Percentiles rank a stretch among this genome's conserved stretches.
These are phyloP conservation scores for Zaprionus bogoriensis DNA, from an alignment of 2,888 invertebrate species.

Conservation along the genomic window DNA sequence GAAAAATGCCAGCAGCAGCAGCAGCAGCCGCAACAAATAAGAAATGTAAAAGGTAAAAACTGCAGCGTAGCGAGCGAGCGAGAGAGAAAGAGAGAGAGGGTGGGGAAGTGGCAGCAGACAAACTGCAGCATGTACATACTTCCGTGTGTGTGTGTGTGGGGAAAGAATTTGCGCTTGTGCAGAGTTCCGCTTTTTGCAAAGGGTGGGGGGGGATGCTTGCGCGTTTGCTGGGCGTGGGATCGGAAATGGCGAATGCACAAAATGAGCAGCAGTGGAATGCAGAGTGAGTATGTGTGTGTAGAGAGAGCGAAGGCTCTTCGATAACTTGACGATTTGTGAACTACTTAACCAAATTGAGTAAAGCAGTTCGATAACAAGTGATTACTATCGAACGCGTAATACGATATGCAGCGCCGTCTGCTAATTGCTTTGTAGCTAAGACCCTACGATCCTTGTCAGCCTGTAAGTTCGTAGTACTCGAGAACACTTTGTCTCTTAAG, in stretches of 20 bases:
- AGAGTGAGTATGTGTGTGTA: not conserved
- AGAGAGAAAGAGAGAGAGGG: conserved; percentile 5
- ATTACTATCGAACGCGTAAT: not conserved
- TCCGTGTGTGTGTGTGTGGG: conserved; percentile 32
- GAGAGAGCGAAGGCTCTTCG: conserved; percentile 2
- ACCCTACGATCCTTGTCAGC: conserved; percentile 18
- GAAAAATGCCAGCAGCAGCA: conserved; percentile 65
- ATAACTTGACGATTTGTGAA: conserved; percentile 13
- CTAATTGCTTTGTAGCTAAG: conserved; percentile 18
- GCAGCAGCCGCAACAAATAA: conserved; percentile 42
- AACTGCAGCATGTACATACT: conserved; percentile 11
- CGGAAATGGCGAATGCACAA: conserved; percentile 54
- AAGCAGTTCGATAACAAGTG: not conserved
- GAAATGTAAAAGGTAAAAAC: conserved; percentile 44
- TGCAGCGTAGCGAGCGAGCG: conserved; percentile 22
- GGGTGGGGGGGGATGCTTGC: not conserved
- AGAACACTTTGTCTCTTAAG: conserved; percentile 28
- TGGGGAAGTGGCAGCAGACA: not conserved
- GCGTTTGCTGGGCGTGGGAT: conserved; percentile 59
- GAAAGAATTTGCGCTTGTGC: conserved; percentile 51
- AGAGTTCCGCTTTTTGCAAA: conserved; percentile 53
- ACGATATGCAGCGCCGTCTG: not conserved
- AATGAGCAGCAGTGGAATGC: conserved; percentile 37
- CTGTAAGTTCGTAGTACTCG: conserved; percentile 3
- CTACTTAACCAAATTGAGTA: not conserved